phyloP scores from a whole-genome alignment of 2,888 invertebrate genomes.

The Tetropium fuscum region DNA sequence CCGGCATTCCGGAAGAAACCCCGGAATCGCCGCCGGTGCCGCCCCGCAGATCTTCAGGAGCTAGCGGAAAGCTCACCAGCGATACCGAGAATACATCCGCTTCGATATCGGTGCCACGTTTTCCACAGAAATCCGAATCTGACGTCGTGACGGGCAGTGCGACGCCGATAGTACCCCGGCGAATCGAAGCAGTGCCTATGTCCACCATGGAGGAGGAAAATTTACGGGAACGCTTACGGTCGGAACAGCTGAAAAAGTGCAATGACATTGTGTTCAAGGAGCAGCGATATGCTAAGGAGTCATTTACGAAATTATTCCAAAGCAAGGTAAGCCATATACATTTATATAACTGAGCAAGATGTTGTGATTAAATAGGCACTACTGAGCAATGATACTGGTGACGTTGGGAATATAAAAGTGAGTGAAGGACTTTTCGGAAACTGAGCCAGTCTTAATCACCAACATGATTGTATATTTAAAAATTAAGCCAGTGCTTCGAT shows the following conservation, averaged over 20 bases:
- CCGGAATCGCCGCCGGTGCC: too few relatives aligned
- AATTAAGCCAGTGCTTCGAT: too few relatives aligned
- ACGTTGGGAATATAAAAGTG: too few relatives aligned
- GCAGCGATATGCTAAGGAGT: conserved; percentile 73
- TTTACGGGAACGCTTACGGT: conserved; percentile 72
- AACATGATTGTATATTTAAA: too few relatives aligned
- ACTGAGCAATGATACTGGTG: too few relatives aligned
- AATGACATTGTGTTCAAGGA: conserved; percentile 75
- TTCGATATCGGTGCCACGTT: conserved; percentile 26
- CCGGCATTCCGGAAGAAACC: too few relatives aligned
- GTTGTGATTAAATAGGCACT: too few relatives aligned
- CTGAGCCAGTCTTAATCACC: too few relatives aligned
- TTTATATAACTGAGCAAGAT: too few relatives aligned
- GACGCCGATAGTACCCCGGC: conserved; percentile 45
- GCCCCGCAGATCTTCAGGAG: too few relatives aligned
- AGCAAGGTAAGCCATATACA: conserved; percentile 81
- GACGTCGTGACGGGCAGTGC: conserved; percentile 46
- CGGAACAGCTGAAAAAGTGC: conserved; percentile 74
- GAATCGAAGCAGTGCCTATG: conserved; percentile 63
- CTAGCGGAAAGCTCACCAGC: too few relatives aligned
- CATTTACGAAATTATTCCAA: conserved; percentile 75
- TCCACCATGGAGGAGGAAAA: conserved; percentile 81
- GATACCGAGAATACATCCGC: conserved; percentile 34
- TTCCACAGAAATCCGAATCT: conserved; percentile 8
- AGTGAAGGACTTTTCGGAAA: too few relatives aligned